Evolutionary conservation across 2,797 vertebrate species (phyloP).

Genomic region (Coranthus polyacanthus): DNA sequence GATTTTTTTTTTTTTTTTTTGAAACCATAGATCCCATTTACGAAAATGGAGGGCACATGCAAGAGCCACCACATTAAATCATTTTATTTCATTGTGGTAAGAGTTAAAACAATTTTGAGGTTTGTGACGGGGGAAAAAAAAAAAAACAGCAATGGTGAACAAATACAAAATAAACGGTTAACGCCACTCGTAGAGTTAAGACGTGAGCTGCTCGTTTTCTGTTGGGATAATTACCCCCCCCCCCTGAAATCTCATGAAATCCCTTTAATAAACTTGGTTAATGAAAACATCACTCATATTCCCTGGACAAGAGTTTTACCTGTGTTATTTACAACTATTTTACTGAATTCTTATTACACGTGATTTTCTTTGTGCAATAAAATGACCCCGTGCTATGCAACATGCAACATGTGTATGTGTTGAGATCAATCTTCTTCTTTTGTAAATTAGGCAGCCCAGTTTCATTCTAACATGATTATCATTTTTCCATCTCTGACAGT

Average conservation of each 20-base stretch:
- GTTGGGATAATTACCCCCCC: background rate
- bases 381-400: background rate
- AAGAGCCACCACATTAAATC: slow-evolving; percentile 57
- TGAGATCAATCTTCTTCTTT: background rate
- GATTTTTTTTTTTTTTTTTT: slow-evolving; percentile 38
- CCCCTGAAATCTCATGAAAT: background rate
- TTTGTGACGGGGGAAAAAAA: slow-evolving; percentile 41
- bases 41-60: slow-evolving; percentile 61
- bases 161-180: slow-evolving; percentile 27
- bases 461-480: background rate
- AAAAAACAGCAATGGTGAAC: slow-evolving; percentile 18
- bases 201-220: background rate
- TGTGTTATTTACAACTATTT: too few species aligned
- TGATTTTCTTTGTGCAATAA: background rate
- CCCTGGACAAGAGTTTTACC: background rate
- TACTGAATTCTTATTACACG: background rate
- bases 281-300: background rate
- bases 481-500: background rate
- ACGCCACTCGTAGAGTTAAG: slow-evolving; percentile 13
- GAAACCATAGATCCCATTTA: slow-evolving; percentile 57
- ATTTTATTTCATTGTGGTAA: slow-evolving; percentile 70
- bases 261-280: background rate
- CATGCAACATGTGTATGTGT: background rate
- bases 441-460: too few species aligned
- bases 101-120: slow-evolving; percentile 41